These are phyloP conservation scores for Bacillus rossius DNA, from an alignment of 1,140 invertebrate genomes.

Conservation along the genomic window DNA sequence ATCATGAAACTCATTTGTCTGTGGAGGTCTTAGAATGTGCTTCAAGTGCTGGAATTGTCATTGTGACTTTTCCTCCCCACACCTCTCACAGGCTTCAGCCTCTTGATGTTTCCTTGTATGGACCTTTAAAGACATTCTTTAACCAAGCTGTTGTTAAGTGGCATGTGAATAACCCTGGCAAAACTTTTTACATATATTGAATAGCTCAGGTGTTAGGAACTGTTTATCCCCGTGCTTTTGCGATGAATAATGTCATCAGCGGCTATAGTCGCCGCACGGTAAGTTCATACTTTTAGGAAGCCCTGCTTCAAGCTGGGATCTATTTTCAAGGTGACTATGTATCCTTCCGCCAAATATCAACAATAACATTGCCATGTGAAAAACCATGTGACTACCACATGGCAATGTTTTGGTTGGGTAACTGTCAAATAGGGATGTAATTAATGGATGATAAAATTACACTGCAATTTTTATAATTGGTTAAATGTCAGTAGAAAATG, in stretches of 20 bases:
- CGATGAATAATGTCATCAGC: neutral
- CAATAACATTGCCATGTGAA: too few species aligned
- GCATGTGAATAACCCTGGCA: neutral
- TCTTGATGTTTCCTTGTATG: neutral
- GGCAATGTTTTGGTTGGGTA: too few species aligned
- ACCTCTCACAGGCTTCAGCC: constrained; percentile 6
- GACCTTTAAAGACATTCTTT: neutral
- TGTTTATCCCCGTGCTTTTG: neutral
- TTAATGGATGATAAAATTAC: too few species aligned
- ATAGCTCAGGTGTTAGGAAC: neutral
- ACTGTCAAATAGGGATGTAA: too few species aligned
- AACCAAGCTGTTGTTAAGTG: neutral
- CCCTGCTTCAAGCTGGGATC: too few species aligned
- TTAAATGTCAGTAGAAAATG: too few species aligned
- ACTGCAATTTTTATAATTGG: too few species aligned
- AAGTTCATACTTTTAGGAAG: too few species aligned
- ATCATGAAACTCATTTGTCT: constrained; percentile 3
- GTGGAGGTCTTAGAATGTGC: neutral
- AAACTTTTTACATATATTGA: neutral
- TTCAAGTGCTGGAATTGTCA: neutral
- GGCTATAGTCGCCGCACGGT: too few species aligned
- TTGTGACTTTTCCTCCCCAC: neutral
- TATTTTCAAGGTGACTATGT: too few species aligned
- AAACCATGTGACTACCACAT: too few species aligned
- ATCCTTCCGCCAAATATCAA: too few species aligned